Conservation (phyloP, 2,113 vertebrate genomes). For the Brachyistius frenatus region DNA sequence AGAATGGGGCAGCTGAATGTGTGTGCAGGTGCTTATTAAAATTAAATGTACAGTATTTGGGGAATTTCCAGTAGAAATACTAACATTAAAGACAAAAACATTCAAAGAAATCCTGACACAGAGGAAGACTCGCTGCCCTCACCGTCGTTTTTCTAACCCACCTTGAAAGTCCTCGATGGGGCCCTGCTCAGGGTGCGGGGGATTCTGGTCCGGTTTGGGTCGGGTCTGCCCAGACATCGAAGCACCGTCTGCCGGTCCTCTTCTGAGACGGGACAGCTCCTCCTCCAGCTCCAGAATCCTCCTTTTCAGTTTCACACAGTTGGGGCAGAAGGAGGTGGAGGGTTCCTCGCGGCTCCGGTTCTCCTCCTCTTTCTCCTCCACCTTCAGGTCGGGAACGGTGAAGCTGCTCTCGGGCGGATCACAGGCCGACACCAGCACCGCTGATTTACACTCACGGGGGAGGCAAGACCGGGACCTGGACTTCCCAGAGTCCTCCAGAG, state of each 20-base stretch:
- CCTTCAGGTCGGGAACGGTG: constrained; percentile 77
- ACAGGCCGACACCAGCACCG: constrained; percentile 57
- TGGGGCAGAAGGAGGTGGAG: constrained; percentile 95
- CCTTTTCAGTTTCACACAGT: constrained; percentile 93
- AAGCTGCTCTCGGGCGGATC: constrained; percentile 44
- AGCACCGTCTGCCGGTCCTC: constrained; percentile 72
- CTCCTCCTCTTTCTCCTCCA: constrained; percentile 87
- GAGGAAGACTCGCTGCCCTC: too few relatives aligned
- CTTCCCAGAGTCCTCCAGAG: constrained; percentile 85
- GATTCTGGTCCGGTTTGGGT: constrained; percentile 58
- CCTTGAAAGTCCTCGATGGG: constrained; percentile 91
- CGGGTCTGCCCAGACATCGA: not conserved
- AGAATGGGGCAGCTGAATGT: too few relatives aligned
- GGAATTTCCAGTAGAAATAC: too few relatives aligned
- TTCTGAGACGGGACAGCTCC: constrained; percentile 90
- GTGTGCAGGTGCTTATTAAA: too few relatives aligned
- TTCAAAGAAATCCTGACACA: too few relatives aligned
- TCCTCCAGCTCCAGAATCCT: constrained; percentile 94
- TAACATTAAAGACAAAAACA: too few relatives aligned
- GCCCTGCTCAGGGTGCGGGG: constrained; percentile 88
- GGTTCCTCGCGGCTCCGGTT: constrained; percentile 81
- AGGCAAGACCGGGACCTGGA: constrained; percentile 12
- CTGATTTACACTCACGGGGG: constrained; percentile 39
- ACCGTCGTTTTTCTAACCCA: constrained; percentile 74
- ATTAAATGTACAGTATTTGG: too few relatives aligned